phyloP scores from a whole-genome alignment of 2,888 invertebrate species.

The Lochmaea crataegi region DNA sequence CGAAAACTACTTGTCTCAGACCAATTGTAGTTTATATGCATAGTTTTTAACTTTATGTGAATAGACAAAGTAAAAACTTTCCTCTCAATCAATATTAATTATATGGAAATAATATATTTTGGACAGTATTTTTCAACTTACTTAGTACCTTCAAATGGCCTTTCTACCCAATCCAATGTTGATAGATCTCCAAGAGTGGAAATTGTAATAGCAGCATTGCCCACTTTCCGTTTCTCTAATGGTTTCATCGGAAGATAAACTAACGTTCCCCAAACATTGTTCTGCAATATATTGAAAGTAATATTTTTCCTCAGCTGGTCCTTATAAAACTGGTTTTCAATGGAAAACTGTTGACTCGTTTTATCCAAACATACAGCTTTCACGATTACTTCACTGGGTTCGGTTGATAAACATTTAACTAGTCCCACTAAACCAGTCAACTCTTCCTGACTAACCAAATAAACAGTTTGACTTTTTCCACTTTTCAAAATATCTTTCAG shows the following conservation, averaged over 20 bases:
- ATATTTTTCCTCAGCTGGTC: constrained; percentile 50
- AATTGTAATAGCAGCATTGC: constrained; percentile 66
- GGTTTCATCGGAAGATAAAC: constrained; percentile 43
- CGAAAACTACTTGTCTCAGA: too few relatives aligned
- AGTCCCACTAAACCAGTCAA: constrained; percentile 51
- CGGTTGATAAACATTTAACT: constrained; percentile 46
- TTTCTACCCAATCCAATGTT: constrained; percentile 83
- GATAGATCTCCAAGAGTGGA: constrained; percentile 78
- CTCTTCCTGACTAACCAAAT: constrained; percentile 42
- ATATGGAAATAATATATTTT: too few relatives aligned
- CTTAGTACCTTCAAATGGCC: constrained; percentile 58
- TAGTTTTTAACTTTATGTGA: too few relatives aligned
- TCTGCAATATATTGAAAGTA: constrained; percentile 48
- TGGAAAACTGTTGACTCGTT: constrained; percentile 43
- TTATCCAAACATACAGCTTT: constrained; percentile 47
- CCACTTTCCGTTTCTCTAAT: constrained; percentile 33
- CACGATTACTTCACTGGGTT: constrained; percentile 40
- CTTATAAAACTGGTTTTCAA: constrained; percentile 45
- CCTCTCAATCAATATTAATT: too few relatives aligned
- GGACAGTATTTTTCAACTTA: constrained; percentile 29
- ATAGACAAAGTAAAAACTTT: too few relatives aligned
- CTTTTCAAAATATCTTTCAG: constrained; percentile 28
- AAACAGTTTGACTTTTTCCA: constrained; percentile 35
- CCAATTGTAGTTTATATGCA: too few relatives aligned
- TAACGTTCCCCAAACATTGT: constrained; percentile 53